Evolutionary conservation across 1,140 invertebrate species (phyloP).

Genomic region (Rhagoletis pomonella): DNA sequence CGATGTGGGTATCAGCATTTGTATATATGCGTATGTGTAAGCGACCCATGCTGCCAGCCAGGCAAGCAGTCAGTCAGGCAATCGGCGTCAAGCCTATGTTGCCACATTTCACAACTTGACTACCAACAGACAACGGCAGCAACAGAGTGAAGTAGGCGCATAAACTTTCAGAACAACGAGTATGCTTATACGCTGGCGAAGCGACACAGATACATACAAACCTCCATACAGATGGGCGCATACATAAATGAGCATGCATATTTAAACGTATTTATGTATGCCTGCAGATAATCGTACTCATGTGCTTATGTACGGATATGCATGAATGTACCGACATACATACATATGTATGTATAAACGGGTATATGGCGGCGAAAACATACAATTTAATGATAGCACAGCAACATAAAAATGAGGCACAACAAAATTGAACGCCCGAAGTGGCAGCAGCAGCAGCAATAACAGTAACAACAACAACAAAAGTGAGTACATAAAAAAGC

Average conservation of each 20-base stretch:
- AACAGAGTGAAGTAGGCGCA: slow-evolving; percentile 43
- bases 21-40: neutral
- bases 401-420: slow-evolving; percentile 25
- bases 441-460: neutral
- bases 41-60: slow-evolving; percentile 12
- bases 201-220: neutral
- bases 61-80: neutral
- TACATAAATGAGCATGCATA: neutral
- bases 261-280: neutral
- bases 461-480: slow-evolving; percentile 3
- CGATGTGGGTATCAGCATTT: neutral
- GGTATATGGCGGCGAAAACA: slow-evolving; percentile 41
- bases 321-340: neutral
- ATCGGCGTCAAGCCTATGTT: slow-evolving; percentile 15
- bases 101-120: slow-evolving; percentile 40
- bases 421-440: slow-evolving; percentile 10
- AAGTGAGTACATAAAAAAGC: neutral
- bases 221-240: neutral
- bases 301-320: slow-evolving; percentile 2
- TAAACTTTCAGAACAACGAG: slow-evolving; percentile 45
- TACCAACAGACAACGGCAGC: neutral
- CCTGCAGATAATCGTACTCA: neutral
- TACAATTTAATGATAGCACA: slow-evolving; percentile 43
- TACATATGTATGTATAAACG: neutral
- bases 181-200: neutral